Base-by-base conservation (phyloP, 2,113 vertebrate species). In the Sclerurus mexicanus region DNA sequence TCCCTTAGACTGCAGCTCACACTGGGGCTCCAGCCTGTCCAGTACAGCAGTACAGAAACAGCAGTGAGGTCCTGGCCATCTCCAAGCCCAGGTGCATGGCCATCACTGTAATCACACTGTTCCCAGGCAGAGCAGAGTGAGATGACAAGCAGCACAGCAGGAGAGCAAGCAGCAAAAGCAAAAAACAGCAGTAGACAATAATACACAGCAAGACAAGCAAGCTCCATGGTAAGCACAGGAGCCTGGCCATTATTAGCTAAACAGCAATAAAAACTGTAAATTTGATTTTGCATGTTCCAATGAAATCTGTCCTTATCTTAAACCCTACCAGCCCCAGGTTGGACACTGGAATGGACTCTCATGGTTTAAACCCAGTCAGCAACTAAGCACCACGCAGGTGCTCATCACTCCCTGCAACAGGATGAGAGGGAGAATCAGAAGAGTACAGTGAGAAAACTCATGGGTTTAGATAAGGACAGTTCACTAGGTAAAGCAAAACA, bases 301-400 rank as follows among this genome's bases (percentile, higher is more conserved):
- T n/a, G 33, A 23, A 58, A 58, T 58, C 31, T 58, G 56, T 58
- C 12, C 13, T n/a, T 35, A 35, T 35, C n/a, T 59, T n/a, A 59
- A 59, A 35, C 58, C 58, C 33, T 24, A 16, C 21, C 24, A 59
- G 58, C n/a, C 58, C 22, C 58, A 59, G 7, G 14, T 24, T 35
- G 58, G 58, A 14, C 58, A 59, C 22, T 12, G 23, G 24, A 24
- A 59, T 37, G 8, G 58, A 24, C 23, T 59, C 14, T 35, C 22
- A 35, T 58, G 5, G 8, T 25, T 63, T 42, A 31, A 15, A 25
- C 42, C 21, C 59, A 33, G 21, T 22, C 17, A 12, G 28, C 13
- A 27, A 14, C 18, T 13, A 37, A 39, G 12, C 27, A 11, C 18
- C 18, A 4, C 0, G 0, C 27, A 49, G 27, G 18, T 13, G 6